phyloP scores from a whole-genome alignment of 2,113 vertebrate species.

The Setophaga petechia region DNA sequence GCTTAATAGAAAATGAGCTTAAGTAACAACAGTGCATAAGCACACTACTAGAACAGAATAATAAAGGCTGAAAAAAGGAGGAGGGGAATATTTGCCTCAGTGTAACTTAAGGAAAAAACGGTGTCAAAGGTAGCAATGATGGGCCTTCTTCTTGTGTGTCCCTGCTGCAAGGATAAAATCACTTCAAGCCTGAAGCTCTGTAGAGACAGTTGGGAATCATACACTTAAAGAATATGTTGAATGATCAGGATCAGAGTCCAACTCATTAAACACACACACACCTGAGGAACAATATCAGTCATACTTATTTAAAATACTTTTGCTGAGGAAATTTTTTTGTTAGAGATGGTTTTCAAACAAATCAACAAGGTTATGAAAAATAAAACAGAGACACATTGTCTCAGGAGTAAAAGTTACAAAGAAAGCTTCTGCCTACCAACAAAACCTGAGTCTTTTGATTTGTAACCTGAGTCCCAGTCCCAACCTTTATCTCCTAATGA shows the following conservation, averaged over 20 bases:
- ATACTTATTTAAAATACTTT: conserved; percentile 73
- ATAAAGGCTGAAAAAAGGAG: background rate
- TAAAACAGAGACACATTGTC: conserved; percentile 51
- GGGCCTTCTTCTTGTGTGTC: background rate
- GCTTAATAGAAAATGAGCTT: background rate
- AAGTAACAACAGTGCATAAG: background rate
- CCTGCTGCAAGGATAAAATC: background rate
- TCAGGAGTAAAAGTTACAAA: conserved; percentile 63
- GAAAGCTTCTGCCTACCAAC: conserved; percentile 54
- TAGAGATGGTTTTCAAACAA: conserved; percentile 45
- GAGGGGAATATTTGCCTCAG: background rate
- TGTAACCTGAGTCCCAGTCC: conserved; percentile 27
- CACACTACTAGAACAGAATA: background rate
- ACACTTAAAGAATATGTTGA: background rate
- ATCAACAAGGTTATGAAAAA: conserved; percentile 69
- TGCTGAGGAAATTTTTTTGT: background rate
- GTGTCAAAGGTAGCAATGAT: background rate
- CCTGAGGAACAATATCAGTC: conserved; percentile 54
- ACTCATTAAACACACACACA: conserved; percentile 23
- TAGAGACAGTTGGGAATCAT: background rate
- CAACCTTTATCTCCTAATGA: conserved; percentile 50
- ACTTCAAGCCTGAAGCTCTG: background rate
- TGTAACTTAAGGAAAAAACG: background rate
- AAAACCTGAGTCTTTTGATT: conserved; percentile 62
- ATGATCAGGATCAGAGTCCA: background rate